Base-by-base conservation (phyloP, 2,888 invertebrate species). In the Drosophila gaucha region DNA sequence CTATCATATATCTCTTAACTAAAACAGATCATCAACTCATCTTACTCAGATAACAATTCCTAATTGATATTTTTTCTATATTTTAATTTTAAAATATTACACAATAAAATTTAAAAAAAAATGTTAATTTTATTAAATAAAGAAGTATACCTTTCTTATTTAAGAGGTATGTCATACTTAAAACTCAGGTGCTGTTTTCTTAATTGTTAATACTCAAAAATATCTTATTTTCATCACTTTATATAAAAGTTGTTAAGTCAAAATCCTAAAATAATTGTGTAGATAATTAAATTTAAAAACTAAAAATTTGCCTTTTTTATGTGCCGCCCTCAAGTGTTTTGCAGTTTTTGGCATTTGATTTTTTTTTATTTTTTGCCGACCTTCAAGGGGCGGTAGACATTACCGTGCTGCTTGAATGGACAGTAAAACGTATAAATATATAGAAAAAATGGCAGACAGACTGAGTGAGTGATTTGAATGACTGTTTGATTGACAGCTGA, bases 351-450 rank as follows among this genome's bases (percentile, higher is more conserved):
- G 8, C 31, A 35, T 35, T 39, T 22, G n/a, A 31, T 31, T 31
- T 31, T 30, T 24, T 46, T 14, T 35, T 10, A 16, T 51, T 69
- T 31, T 54, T 30, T 35, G 36, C 30, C 26, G 86, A 86, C 83
- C 83, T 83, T 83, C 84, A 67, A 72, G 57, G 88, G 86, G 88
- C 88, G 86, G 86, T 58, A 66, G 66, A 71, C 30, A 77, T 68
- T 80, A 72, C 74, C 51, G 86, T 56, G 66, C 44, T 78, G 80
- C 84, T 83, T 83, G 84, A 86, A 75, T 84, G 88, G 68, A 39
- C 72, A 70, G 63, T 66, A 65, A 80, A 64, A 62, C 36, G 35
- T 8, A 75, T 3, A 51, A 44, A 35, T 31, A 28, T 31, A 52
- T 18, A 38, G 6, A 36, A 35, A 63, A 52, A 67, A 35, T 18